Base-by-base conservation (phyloP, 2,888 invertebrate species). In the Coelopa pilipes region DNA sequence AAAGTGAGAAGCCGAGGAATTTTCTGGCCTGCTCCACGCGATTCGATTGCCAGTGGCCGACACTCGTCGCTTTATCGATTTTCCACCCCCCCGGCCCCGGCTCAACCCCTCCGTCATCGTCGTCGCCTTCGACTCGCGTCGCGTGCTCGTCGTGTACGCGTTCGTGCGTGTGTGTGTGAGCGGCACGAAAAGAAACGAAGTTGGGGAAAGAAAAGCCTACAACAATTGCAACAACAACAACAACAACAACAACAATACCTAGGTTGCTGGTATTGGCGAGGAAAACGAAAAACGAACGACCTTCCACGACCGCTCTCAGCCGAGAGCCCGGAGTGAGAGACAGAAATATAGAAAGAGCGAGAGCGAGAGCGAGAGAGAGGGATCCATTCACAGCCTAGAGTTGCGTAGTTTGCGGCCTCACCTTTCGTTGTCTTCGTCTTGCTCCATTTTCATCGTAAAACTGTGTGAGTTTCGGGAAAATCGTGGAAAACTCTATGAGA, bases 181-280 rank as follows among this genome's bases (percentile, higher is more conserved):
- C 53, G 67, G 75, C 75, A 59, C 60, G 45, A 49, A 70, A 5
- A 46, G 78, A 78, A 78, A 75, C 73, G 57, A 67, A 74, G 34
- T 34, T 34, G 34, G 59, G 17, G 21, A 63, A 50, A 72, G 68
- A 68, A 71, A 68, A 70, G 67, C 70, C 70, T 24, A 68, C 60
- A 74, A 70, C 72, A 66, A 74, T 60, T 73, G 63, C 69, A 73
- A 73, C 24, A 57, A 24, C 13, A 55, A 11, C 21, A 19, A 34
- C n/a, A n/a, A 34, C 34, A 2, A 34, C 34, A n/a, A n/a, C n/a
- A n/a, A n/a, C n/a, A n/a, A n/a, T n/a, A n/a, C n/a, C n/a, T n/a
- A n/a, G n/a, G n/a, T n/a, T n/a, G n/a, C n/a, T n/a, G n/a, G n/a
- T n/a, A 34, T 34, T 34, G 4, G 34, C 34, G 34, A 34, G 34